Evolutionary conservation across 2,888 invertebrate species (phyloP).

Genomic region (Hermaeophaga mercurialis): DNA sequence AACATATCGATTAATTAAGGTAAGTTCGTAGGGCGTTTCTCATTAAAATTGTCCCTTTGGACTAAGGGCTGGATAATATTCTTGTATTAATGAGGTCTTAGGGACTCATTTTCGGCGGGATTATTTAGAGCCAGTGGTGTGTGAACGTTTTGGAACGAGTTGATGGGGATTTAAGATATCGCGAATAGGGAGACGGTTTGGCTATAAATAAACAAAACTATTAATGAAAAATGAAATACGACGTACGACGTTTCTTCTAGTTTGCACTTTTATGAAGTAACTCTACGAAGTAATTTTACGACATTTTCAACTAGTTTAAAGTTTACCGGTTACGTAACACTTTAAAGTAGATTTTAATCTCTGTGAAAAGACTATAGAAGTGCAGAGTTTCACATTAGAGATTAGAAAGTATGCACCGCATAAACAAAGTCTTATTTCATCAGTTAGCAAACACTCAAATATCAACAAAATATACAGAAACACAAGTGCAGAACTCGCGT

Average conservation of each 20-base stretch:
- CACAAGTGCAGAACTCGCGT: conserved; percentile 12
- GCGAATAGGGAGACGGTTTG: too few relatives aligned
- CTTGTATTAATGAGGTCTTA: conserved; percentile 24
- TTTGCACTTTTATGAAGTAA: too few relatives aligned
- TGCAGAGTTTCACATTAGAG: too few relatives aligned
- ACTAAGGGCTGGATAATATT: conserved; percentile 19
- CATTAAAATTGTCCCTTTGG: conserved; percentile 26
- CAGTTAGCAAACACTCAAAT: conserved; percentile 8
- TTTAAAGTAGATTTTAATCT: too few relatives aligned
- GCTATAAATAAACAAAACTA: too few relatives aligned
- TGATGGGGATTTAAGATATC: conserved; percentile 11
- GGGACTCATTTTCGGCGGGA: conserved; percentile 18
- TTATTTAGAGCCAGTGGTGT: conserved; percentile 13
- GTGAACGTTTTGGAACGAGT: conserved; percentile 3
- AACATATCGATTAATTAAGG: conserved; percentile 22
- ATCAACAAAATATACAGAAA: conserved; percentile 12
- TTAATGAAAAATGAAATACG: too few relatives aligned
- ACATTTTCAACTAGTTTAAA: too few relatives aligned
- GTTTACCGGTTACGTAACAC: too few relatives aligned
- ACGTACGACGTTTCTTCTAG: too few relatives aligned
- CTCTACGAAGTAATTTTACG: too few relatives aligned
- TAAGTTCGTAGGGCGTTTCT: conserved; percentile 14
- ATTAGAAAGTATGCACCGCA: too few relatives aligned
- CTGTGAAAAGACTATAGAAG: too few relatives aligned
- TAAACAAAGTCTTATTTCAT: background rate